A percentile compares a stretch with the other conserved stretches of the same genome.
Evolutionary conservation across 37 sponge, comb jelly and placozoan genomes (phyloP).

Genomic region (Crambe crambe): DNA sequence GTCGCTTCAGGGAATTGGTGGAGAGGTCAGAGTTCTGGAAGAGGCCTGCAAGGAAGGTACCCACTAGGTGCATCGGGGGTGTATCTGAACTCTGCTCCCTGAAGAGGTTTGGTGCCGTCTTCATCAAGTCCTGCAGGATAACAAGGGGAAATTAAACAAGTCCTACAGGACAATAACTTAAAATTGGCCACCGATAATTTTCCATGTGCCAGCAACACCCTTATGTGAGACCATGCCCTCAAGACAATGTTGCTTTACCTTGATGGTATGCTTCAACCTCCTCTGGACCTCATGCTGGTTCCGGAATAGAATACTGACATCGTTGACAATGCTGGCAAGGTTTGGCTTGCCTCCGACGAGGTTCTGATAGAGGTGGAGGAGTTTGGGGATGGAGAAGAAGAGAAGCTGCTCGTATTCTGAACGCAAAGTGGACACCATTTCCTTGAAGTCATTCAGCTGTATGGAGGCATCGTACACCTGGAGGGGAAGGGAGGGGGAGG

Average conservation of each 20-base stretch:
- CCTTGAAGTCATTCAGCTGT: slow-evolving; percentile 26
- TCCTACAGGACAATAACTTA: not conserved
- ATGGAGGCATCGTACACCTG: slow-evolving; percentile 44
- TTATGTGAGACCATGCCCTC: too few species aligned
- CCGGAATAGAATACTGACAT: slow-evolving; percentile 64
- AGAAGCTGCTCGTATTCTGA: slow-evolving; percentile 57
- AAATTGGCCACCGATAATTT: not conserved
- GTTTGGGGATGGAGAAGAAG: slow-evolving; percentile 64
- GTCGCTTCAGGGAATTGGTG: slow-evolving; percentile 16
- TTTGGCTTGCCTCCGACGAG: slow-evolving; percentile 8
- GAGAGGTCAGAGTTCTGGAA: slow-evolving; percentile 38
- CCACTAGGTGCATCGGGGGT: slow-evolving; percentile 60
- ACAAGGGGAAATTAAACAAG: not conserved
- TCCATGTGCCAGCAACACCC: too few species aligned
- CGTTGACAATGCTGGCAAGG: slow-evolving; percentile 27
- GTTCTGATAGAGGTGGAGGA: slow-evolving; percentile 44
- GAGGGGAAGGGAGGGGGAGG: too few species aligned
- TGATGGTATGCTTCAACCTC: slow-evolving; percentile 27
- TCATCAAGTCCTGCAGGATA: not conserved
- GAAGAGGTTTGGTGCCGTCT: not conserved
- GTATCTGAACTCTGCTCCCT: not conserved
- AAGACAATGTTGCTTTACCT: too few species aligned
- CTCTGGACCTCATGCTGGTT: slow-evolving; percentile 24
- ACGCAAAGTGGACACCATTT: slow-evolving; percentile 33
- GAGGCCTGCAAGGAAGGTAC: slow-evolving; percentile 43